Conservation (phyloP, 2,113 vertebrate species). For the Mirza zaza region DNA sequence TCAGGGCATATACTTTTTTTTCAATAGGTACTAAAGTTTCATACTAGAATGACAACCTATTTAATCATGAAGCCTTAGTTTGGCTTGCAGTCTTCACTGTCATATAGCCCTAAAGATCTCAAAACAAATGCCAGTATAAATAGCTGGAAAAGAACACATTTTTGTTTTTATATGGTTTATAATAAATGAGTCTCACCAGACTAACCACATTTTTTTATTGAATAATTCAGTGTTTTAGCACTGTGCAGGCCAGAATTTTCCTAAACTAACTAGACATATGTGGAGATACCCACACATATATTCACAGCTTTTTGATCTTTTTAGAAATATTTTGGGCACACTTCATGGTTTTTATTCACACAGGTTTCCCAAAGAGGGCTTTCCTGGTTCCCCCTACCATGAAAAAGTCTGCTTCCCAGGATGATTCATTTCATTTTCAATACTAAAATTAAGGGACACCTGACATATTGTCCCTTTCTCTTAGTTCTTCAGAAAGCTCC, state of each 20-base stretch:
- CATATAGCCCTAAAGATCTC: background rate
- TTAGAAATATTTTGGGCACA: slow-evolving; percentile 35
- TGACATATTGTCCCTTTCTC: background rate
- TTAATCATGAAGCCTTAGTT: background rate
- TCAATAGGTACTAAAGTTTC: background rate
- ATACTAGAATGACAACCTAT: background rate
- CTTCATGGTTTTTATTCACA: slow-evolving; percentile 31
- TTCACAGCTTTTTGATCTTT: background rate
- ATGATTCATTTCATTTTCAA: background rate
- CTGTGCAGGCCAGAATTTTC: background rate
- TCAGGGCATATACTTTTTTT: background rate
- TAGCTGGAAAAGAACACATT: slow-evolving; percentile 39
- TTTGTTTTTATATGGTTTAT: slow-evolving; percentile 31
- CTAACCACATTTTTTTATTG: background rate
- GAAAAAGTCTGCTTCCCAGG: background rate
- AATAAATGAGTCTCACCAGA: background rate
- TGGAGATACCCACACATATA: slow-evolving; percentile 3
- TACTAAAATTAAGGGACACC: background rate
- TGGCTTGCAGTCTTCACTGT: background rate
- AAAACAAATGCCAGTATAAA: slow-evolving; percentile 15
- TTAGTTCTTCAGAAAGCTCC: background rate
- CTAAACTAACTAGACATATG: slow-evolving; percentile 48
- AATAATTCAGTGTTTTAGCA: slow-evolving; percentile 59
- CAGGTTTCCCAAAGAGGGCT: background rate
- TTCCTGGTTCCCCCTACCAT: background rate